phyloP scores from a whole-genome alignment of 2,888 invertebrate genomes.

The Cosmia trapezina region DNA sequence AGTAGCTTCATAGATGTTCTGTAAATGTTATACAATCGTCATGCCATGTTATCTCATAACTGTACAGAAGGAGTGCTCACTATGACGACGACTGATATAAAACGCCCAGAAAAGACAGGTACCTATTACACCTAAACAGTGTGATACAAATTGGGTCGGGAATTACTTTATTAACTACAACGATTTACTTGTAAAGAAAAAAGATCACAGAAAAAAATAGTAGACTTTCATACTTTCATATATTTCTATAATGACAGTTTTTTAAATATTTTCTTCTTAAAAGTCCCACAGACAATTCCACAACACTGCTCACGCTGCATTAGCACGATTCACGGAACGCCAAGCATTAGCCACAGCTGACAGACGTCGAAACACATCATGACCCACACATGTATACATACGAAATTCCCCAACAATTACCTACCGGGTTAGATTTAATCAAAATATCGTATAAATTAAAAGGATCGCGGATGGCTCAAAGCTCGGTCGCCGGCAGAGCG shows the following conservation, averaged over 20 bases:
- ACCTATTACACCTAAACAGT: not conserved
- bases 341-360: conserved; percentile 3
- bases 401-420: conserved; percentile 22
- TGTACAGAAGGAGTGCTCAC: not conserved
- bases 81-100: too few species aligned
- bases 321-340: not conserved
- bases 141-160: too few species aligned
- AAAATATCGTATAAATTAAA: conserved; percentile 52
- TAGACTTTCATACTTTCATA: too few species aligned
- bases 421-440: conserved; percentile 39
- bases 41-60: not conserved
- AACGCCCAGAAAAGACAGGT: too few species aligned
- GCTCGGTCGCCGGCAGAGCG: conserved; percentile 46
- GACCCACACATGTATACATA: not conserved
- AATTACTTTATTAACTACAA: too few species aligned
- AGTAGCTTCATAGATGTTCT: not conserved
- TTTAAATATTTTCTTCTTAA: too few species aligned
- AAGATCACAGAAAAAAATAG: too few species aligned
- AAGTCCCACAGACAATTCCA: too few species aligned
- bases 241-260: too few species aligned
- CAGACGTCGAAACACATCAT: not conserved
- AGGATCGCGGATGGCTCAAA: conserved; percentile 41
- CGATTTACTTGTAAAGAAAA: too few species aligned
- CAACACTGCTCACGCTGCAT: not conserved
- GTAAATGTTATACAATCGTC: not conserved